phyloP scores from a whole-genome alignment of 2,797 vertebrate species.

The Orestias chungarensis region DNA sequence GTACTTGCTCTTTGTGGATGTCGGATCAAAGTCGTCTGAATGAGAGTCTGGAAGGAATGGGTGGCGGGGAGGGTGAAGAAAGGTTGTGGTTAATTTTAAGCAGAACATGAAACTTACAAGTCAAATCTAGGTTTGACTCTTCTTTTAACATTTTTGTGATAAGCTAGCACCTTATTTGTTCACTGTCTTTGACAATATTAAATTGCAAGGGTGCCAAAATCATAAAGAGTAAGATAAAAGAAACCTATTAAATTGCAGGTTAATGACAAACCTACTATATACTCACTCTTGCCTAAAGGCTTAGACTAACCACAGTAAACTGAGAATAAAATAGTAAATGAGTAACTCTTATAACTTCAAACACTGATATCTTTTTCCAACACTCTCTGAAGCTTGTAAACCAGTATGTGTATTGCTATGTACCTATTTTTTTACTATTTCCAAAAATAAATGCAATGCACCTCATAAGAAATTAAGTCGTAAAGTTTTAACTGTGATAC shows the following conservation, averaged over 20 bases:
- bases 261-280: constrained; percentile 4
- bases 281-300: constrained; percentile 6
- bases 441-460: background rate
- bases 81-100: constrained; percentile 38
- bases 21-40: constrained; percentile 98
- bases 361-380: background rate
- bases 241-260: background rate
- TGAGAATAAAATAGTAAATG: constrained; percentile 1
- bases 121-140: constrained; percentile 17
- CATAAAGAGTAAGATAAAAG: background rate
- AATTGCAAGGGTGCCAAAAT: constrained; percentile 1
- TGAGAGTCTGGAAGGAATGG: constrained; percentile 88
- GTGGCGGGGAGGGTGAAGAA: constrained; percentile 2
- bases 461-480: background rate
- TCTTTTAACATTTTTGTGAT: constrained; percentile 4
- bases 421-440: background rate
- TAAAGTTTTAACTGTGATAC: background rate
- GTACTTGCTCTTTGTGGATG: constrained; percentile 99
- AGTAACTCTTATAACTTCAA: constrained; percentile 4
- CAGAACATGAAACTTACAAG: constrained; percentile 20
- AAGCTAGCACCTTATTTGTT: background rate
- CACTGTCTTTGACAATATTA: background rate
- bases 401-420: background rate
- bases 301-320: background rate
- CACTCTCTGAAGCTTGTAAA: background rate